Percentiles rank a stretch among this genome's conserved stretches.
Conservation (phyloP, 1,140 invertebrate species). For the Scaptomyza montana region DNA sequence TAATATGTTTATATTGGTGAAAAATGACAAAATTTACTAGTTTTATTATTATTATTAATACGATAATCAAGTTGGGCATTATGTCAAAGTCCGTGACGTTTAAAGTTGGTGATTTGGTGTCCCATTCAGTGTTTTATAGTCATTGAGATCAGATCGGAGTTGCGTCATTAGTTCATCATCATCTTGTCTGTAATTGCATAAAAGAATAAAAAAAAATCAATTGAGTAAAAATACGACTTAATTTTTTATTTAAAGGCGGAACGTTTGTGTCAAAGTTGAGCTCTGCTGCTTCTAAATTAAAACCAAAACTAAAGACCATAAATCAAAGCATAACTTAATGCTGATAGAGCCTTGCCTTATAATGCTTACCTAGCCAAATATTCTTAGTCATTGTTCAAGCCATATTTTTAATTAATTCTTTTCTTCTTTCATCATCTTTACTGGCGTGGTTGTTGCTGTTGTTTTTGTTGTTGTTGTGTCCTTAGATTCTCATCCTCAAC, state of each 20-base stretch:
- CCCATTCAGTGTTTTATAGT: conserved; percentile 4
- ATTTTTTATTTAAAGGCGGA: conserved; percentile 20
- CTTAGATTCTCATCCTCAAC: conserved; percentile 66
- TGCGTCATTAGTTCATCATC: conserved; percentile 31
- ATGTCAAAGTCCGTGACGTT: conserved; percentile 28
- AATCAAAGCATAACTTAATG: conserved; percentile 58
- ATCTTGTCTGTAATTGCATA: conserved; percentile 38
- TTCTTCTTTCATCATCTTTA: conserved; percentile 25
- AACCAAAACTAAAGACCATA: conserved; percentile 50
- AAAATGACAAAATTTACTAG: conserved; percentile 66
- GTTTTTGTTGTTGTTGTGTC: conserved; percentile 25
- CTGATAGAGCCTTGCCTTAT: conserved; percentile 60
- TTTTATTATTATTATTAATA: conserved; percentile 37
- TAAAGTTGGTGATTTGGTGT: conserved; percentile 33
- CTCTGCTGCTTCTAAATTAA: conserved; percentile 65
- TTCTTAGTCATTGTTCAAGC: conserved; percentile 66
- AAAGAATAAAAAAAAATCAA: background rate
- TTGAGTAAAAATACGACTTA: background rate
- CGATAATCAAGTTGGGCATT: conserved; percentile 27
- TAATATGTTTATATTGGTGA: conserved; percentile 68
- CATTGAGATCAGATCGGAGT: conserved; percentile 1
- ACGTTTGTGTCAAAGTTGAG: conserved; percentile 73
- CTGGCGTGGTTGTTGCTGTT: conserved; percentile 41
- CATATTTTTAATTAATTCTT: conserved; percentile 46
- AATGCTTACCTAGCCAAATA: conserved; percentile 76